Evolutionary conservation across 2,113 vertebrate species (phyloP), one percentile per base, ranked within the genome.

Genomic region (Halcyon malimbica): DNA sequence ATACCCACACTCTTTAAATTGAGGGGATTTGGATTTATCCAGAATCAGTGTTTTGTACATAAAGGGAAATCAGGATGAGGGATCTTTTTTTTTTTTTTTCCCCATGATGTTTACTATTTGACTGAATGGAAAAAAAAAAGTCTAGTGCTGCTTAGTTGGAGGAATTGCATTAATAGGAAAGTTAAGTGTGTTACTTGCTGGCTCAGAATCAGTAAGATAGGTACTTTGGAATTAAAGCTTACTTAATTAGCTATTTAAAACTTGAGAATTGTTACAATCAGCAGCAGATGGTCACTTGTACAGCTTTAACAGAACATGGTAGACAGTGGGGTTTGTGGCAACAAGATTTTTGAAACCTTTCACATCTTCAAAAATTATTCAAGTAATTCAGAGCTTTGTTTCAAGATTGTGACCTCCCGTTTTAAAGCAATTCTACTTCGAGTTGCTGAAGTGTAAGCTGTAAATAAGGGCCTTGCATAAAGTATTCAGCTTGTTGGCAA

Each of bases 161-260:
- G 68, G 35, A 90, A 15, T 53, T 70, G 29, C 54, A 13, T 65
- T 91, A 85, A 71, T 26, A 50, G 41, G 9, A 53, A 28, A 79
- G 69, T 89, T 70, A 95, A 57, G 63, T 62, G 24, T 79, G 26
- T 78, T 92, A 59, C 46, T 81, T 83, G 25, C 71, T 90, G 51
- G 57, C 70, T 83, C 15, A 17, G 63, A 96, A 64, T 87, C 14
- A 11, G 56, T 69, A 77, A 89, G 50, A 42, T 39, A 83, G 18
- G 17, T 59, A 65, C 48, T 93, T 90, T 42, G 48, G 41, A 92
- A 75, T 90, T 90, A 81, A 82, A 94, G 21, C 31, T 11, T 37
- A 80, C 76, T 84, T 81, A 89, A 87, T 94, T 87, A 68, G 46
- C 39, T 78, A 64, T 90, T 94, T 91, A 79, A 37, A 89, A 63